These are phyloP conservation scores for Pseudanteris insignis DNA, from an alignment of 2,888 invertebrate species.

Conservation along the genomic window DNA sequence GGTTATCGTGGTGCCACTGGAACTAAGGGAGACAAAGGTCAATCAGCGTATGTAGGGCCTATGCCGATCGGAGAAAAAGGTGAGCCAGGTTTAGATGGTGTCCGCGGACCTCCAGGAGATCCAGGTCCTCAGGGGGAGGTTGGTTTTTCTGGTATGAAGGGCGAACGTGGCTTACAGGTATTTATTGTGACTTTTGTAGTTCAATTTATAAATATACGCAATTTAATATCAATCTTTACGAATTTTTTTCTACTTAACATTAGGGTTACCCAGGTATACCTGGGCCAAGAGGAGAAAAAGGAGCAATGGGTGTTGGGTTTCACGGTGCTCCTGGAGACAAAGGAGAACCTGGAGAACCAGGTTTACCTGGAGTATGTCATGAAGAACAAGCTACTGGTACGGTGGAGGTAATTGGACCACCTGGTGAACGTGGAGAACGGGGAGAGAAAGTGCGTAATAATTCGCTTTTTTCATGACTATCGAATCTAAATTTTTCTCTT, in stretches of 20 bases:
- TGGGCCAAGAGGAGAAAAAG: constrained; percentile 77
- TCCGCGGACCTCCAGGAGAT: constrained; percentile 73
- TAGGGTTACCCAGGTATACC: constrained; percentile 76
- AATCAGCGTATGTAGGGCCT: constrained; percentile 77
- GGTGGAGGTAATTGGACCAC: constrained; percentile 55
- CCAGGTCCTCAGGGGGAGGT: constrained; percentile 73
- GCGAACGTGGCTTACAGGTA: constrained; percentile 73
- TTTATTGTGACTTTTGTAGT: too few species aligned
- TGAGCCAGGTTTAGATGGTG: constrained; percentile 82
- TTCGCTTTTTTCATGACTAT: too few species aligned
- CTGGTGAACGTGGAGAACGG: constrained; percentile 69
- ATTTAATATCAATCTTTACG: not conserved
- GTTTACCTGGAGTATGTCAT: constrained; percentile 62
- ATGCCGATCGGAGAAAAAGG: constrained; percentile 86
- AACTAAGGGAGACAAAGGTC: constrained; percentile 81
- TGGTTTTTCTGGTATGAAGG: constrained; percentile 72
- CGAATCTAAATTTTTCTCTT: too few species aligned
- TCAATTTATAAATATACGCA: not conserved
- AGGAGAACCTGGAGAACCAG: constrained; percentile 75
- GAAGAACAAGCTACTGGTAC: constrained; percentile 61
- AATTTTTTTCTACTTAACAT: not conserved
- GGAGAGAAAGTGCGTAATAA: constrained; percentile 69
- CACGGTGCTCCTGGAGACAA: constrained; percentile 73
- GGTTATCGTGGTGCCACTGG: constrained; percentile 76
- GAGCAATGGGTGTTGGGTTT: constrained; percentile 71